Base-by-base conservation (phyloP, 2,113 vertebrate genomes). In the Nanorana parkeri region DNA sequence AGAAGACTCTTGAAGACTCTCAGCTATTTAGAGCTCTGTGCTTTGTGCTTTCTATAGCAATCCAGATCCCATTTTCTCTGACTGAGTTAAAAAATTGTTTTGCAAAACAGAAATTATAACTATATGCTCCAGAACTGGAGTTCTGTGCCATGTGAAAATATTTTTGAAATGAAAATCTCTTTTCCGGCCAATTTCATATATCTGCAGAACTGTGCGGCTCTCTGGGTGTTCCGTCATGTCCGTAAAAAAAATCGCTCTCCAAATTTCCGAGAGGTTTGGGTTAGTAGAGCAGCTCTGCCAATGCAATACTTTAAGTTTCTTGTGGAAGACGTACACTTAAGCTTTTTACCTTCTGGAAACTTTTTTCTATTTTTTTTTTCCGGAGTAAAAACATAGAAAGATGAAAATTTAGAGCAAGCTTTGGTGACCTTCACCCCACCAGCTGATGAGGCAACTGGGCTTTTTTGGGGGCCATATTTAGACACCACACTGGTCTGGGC, bases 211-310 rank as follows among this genome's bases (percentile, higher is more conserved):
- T 17, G 55, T 28, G 72, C 52, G 21, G 78, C 78, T 80, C 23
- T n/a, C 78, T 80, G 66, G 78, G 78, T 80, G 78, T 80, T 80
- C 78, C 23, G 56, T 58, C 55, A 17, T 78, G 64, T 67, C 75
- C 65, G 28, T 78, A 58, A 11, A 68, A 68, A 65, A 68, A 51
- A 80, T n/a, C 17, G 55, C 67, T 80, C 67, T 71, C 66, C 67
- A 69, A 69, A 80, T 80, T 80, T 80, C 78, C 78, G 13, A 60
- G 67, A 80, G 55, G 67, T 68, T 80, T 26, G 78, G 78, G 55
- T 80, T 32, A 65, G 64, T 29, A 21, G 68, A 3, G 21, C 19
- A 47, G n/a, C 20, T 21, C 17, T 56, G 78, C 78, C 78, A 80
- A 69, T 17, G 36, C 24, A 47, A 19, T 80, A 52, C 78, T 69